phyloP scores from a whole-genome alignment of 1,140 invertebrate genomes.

The Tenebrio molitor region DNA sequence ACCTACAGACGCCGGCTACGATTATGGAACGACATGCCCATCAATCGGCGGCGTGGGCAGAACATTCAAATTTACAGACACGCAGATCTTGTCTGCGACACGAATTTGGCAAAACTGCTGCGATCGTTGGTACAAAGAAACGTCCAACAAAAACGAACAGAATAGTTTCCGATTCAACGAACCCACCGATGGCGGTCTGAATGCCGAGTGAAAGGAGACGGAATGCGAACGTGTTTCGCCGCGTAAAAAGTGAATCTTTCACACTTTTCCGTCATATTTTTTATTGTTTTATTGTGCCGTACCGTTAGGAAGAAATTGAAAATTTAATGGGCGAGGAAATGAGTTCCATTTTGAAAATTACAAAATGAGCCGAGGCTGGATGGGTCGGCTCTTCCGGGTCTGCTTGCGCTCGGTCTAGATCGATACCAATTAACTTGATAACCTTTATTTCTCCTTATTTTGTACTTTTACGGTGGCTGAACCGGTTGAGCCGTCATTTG shows the following conservation, averaged over 20 bases:
- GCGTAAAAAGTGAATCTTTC: slow-evolving; percentile 41
- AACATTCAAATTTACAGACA: slow-evolving; percentile 6
- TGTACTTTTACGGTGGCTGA: not conserved
- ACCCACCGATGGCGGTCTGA: slow-evolving; percentile 32
- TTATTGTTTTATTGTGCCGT: not conserved
- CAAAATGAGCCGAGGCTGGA: not conserved
- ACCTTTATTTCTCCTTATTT: slow-evolving; percentile 22
- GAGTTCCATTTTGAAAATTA: not conserved
- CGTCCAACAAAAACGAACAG: slow-evolving; percentile 36
- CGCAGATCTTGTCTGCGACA: slow-evolving; percentile 10
- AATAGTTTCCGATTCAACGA: slow-evolving; percentile 51
- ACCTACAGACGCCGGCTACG: slow-evolving; percentile 10
- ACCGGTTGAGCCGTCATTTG: not conserved
- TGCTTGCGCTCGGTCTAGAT: not conserved
- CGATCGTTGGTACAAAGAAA: slow-evolving; percentile 34
- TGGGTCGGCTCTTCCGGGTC: not conserved
- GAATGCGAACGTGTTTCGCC: slow-evolving; percentile 45
- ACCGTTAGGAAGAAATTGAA: not conserved
- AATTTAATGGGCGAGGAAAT: slow-evolving; percentile 3
- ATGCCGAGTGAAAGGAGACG: slow-evolving; percentile 46
- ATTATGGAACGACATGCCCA: slow-evolving; percentile 1
- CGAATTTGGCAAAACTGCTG: slow-evolving; percentile 21
- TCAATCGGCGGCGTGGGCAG: slow-evolving; percentile 5
- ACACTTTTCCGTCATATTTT: slow-evolving; percentile 42
- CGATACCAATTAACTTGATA: slow-evolving; percentile 25